Base-by-base conservation (phyloP, 2,888 invertebrate species). In the Drosophila subquinaria region DNA sequence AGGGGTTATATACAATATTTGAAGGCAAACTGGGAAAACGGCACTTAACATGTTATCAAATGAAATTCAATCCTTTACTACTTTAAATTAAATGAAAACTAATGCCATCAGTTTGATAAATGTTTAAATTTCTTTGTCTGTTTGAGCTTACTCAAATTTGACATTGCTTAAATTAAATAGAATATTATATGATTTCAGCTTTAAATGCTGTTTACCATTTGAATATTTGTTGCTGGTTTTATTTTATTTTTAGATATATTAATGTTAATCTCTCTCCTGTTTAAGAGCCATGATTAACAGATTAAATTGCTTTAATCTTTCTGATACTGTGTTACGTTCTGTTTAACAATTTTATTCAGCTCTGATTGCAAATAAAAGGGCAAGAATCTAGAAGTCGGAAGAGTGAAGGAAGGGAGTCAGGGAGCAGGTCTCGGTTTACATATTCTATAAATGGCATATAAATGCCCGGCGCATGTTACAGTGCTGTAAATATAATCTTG, bases 401-500 rank as follows among this genome's bases (percentile, higher is more conserved):
- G 6, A 13, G 13, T 0, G 11, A 9, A n/a, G 51, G 13, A 11
- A 9, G 20, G 17, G 1, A 15, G 20, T n/a, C 11, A n/a, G n/a
- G 38, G 6, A 23, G 23, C 27, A 5, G 1, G n/a, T 23, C 38
- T 53, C n/a, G 10, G 15, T 15, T 53, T 38, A 15, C 23, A 53
- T 38, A 38, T 40, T 40, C 11, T 27, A 30, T 42, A 55, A 38
- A 42, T 17, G 30, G 53, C 53, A 27, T 30, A 53, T 42, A 40
- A 53, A 56, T 56, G 35, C 10, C 43, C 15, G 53, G 35, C 9
- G 43, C 43, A 33, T 43, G n/a, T 35, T 42, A 55, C 42, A 43
- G n/a, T 27, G 30, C 40, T 53, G 15, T 23, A 23, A 38, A 27
- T 15, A 23, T 23, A 6, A 2, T 13, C n/a, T 42, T 38, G 10